phyloP scores from a whole-genome alignment of 35 echinoderm and acorn worm species.

The Hemicentrotus pulcherrimus region DNA sequence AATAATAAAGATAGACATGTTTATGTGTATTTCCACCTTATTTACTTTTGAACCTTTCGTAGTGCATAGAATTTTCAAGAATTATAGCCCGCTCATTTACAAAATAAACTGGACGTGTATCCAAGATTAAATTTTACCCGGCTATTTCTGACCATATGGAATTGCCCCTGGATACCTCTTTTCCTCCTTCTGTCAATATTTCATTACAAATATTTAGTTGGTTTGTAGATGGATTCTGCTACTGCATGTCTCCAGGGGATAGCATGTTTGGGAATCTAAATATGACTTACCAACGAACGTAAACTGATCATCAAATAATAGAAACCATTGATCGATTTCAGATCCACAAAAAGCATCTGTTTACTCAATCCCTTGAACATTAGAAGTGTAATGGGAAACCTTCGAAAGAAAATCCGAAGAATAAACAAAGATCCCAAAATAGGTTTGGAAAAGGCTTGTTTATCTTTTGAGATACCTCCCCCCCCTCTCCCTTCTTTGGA shows the following conservation, averaged over 20 bases:
- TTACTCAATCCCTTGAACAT: neutral
- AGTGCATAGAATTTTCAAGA: too few species aligned
- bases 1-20: too few species aligned
- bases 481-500: neutral
- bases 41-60: too few species aligned
- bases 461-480: neutral
- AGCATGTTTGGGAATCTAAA: neutral
- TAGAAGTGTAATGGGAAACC: neutral
- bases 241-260: neutral
- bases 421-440: neutral
- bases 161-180: too few species aligned
- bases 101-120: too few species aligned
- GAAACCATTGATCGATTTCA: neutral
- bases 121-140: too few species aligned
- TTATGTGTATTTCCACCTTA: too few species aligned
- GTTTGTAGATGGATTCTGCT: neutral
- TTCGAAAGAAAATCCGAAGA: neutral
- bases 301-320: constrained; percentile 3
- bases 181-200: too few species aligned
- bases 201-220: too few species aligned
- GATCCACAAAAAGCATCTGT: neutral
- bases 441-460: neutral
- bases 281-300: neutral
- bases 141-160: too few species aligned
- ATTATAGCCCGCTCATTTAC: too few species aligned